Base-by-base conservation (phyloP, 2,888 invertebrate genomes). In the Parasteatoda lunata region DNA sequence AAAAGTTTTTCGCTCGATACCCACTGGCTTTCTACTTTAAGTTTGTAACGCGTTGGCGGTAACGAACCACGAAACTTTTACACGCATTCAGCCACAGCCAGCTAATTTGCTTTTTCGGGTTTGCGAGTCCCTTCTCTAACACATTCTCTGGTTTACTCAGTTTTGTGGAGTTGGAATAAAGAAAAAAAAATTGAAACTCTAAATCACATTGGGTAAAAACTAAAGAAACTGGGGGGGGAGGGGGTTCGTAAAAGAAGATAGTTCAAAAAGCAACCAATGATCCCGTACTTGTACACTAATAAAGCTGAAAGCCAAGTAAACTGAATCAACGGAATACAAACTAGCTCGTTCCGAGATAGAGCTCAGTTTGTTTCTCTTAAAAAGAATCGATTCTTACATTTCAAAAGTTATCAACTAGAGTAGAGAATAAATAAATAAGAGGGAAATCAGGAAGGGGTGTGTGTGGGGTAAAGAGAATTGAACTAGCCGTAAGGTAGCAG, bases 371-470 rank as follows among this genome's bases (percentile, higher is more conserved):
- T 52, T 52, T 54, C 75, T 75, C 81, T 75, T 81, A 81, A 81
- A 75, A 81, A 73, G 75, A 68, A 81, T 75, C 75, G 75, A 75
- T 75, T 75, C 75, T 59, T 75, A 47, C 81, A 68, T 81, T 81
- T 75, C 81, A 68, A 81, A 81, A 81, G 81, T 81, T 81, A 81
- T 81, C 81, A 81, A 75, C 75, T 69, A 81, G 81, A 81, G 81
- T 81, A 81, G 66, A 65, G 73, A 81, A 81, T 81, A 81, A 80
- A 80, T 80, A 80, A 81, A 79, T 79, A 79, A 79, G 59, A 54
- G 59, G 49, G 48, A 76, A 73, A 54, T 68, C 54, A 45, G 66
- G 45, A 45, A 15, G 66, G 15, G 66, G 15, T 15, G 66, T 59
- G 59, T 13, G 66, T n/a, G 66, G 66, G 66, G 66, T n/a, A 59